Conservation (phyloP, 2,797 vertebrate species). For the Neomorphus geoffroyi region DNA sequence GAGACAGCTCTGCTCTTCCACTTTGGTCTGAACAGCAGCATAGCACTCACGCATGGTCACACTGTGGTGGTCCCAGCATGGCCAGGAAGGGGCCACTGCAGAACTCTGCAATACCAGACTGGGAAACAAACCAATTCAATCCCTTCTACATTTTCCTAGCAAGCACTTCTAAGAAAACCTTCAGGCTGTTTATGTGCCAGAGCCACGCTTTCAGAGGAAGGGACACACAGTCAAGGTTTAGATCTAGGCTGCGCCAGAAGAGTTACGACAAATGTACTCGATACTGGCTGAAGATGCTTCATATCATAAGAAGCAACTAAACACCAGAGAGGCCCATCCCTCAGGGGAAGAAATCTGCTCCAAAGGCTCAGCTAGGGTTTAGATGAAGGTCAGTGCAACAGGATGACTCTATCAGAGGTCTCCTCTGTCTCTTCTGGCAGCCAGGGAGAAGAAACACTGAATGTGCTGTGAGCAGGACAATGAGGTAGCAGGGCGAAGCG, state of each 20-base stretch:
- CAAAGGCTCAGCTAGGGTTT: neutral
- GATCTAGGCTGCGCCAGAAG: neutral
- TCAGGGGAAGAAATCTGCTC: neutral
- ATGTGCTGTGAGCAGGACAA: neutral
- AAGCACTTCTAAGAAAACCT: neutral
- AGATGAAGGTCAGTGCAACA: neutral
- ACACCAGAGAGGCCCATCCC: neutral
- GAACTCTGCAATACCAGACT: fast-evolving
- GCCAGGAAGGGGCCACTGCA: neutral
- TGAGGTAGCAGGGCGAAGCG: neutral
- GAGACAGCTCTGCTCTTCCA: neutral
- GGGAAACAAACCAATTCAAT: neutral
- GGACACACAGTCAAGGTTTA: neutral
- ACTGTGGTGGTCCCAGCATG: neutral
- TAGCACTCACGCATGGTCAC: neutral
- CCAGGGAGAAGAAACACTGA: neutral
- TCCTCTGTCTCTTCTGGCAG: neutral
- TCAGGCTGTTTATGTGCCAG: neutral
- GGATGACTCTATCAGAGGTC: neutral
- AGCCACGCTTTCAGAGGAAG: neutral
- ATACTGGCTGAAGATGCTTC: neutral
- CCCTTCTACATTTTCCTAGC: neutral
- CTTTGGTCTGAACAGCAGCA: neutral
- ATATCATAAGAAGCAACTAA: neutral
- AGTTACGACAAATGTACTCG: neutral